Evolutionary conservation across 2,113 vertebrate genomes (phyloP), one percentile per base, ranked within the genome.

Genomic region (Corydoras sp.): DNA sequence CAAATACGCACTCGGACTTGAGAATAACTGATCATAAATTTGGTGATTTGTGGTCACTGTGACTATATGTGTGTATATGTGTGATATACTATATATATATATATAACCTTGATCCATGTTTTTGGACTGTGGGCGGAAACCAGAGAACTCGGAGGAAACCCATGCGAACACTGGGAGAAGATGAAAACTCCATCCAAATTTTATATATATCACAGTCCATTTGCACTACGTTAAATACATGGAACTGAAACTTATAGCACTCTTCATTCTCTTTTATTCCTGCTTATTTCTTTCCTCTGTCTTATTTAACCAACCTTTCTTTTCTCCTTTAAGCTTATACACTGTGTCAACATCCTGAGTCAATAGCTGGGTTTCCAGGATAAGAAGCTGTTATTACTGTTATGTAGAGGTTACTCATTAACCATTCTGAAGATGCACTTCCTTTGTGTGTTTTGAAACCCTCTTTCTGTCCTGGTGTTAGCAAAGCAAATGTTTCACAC

Each of bases 161-260:
- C 18, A 24, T 24, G 18, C 18, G 18, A 24, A 24, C 18, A 24
- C 18, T 24, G 18, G 18, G 18, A 24, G 18, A 24, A 24, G 1
- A 24, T 24, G 18, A 1, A 24, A 1, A 2, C 18, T 24, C 18
- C 18, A 24, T 24, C 18, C 18, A 24, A 24, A 24, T 24, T 24
- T 24, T 24, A 24, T 24, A 24, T 24, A 24, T 24, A 24, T 43
- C 32, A 35, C 32, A 35, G 32, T 35, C 35, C 2, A 76, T 83
- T 83, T 81, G 54, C 32, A 82, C 75, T 79, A 77, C 65, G 79
- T 73, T 65, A 70, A 35, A 66, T 81, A 83, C 77, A 82, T 79
- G 54, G 24, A 14, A 50, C 43, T 64, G 60, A 65, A 48, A 65
- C 43, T 18, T 69, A 48, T 68, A 68, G 32, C 7, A 4, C 4